A percentile compares a stretch with the other conserved stretches of the same genome.
phyloP scores from a whole-genome alignment of 1,140 invertebrate species.

The Agrypnia vestita region DNA sequence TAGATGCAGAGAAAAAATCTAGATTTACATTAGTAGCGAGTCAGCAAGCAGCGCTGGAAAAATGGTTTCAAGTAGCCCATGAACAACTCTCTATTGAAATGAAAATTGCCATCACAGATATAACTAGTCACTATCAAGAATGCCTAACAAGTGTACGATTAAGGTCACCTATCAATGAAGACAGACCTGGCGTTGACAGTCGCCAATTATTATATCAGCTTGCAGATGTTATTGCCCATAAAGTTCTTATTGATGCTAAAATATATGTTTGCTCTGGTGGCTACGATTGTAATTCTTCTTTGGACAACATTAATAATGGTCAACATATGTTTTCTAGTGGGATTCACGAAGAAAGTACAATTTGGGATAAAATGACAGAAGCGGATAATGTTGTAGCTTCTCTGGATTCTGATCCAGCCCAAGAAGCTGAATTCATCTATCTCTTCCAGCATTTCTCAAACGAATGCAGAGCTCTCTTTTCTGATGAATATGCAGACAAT shows the following conservation, averaged over 20 bases:
- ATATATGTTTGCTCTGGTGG: constrained; percentile 57
- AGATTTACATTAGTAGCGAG: constrained; percentile 75
- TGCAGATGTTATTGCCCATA: constrained; percentile 83
- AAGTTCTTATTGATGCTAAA: constrained; percentile 81
- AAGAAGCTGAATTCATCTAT: constrained; percentile 76
- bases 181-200: constrained; percentile 68
- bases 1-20: constrained; percentile 68
- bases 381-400: constrained; percentile 67
- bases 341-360: constrained; percentile 57
- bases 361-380: constrained; percentile 52
- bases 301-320: constrained; percentile 51
- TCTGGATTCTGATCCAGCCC: constrained; percentile 70
- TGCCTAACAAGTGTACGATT: constrained; percentile 68
- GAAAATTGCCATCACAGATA: constrained; percentile 78
- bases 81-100: constrained; percentile 79
- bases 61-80: constrained; percentile 81
- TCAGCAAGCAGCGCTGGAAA: constrained; percentile 78
- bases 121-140: constrained; percentile 78
- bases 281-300: constrained; percentile 41
- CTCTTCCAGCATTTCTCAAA: constrained; percentile 76
- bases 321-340: constrained; percentile 48
- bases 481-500: constrained; percentile 72
- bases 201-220: constrained; percentile 78
- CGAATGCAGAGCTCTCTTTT: constrained; percentile 74
- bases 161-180: constrained; percentile 68